phyloP scores from a whole-genome alignment of 1,140 invertebrate species.

The Leptestheria dahalacensis region DNA sequence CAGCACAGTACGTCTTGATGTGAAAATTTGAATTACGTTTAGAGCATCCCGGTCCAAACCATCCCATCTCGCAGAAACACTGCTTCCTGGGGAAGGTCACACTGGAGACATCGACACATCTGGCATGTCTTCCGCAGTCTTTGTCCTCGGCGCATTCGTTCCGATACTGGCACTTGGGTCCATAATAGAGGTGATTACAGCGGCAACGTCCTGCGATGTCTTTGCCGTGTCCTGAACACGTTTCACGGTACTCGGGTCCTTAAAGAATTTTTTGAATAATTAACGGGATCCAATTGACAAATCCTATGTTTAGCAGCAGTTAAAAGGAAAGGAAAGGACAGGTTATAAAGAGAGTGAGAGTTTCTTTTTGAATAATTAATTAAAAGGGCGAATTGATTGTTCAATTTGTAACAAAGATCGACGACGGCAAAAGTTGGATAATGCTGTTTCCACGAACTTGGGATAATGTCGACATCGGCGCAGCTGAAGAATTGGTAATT shows the following conservation, averaged over 20 bases:
- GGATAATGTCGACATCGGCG: constrained; percentile 75
- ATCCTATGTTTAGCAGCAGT: too few relatives aligned
- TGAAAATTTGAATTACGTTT: constrained; percentile 28
- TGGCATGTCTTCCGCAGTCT: constrained; percentile 70
- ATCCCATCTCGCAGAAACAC: constrained; percentile 78
- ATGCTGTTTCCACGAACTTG: background rate
- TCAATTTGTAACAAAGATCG: too few relatives aligned
- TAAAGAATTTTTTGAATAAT: too few relatives aligned
- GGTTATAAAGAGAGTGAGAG: background rate
- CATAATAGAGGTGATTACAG: constrained; percentile 55
- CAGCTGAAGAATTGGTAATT: constrained; percentile 87
- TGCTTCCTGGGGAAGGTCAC: constrained; percentile 63
- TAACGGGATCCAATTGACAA: too few relatives aligned
- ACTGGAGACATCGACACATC: constrained; percentile 60
- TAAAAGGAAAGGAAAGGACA: constrained; percentile 7
- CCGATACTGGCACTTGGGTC: constrained; percentile 61
- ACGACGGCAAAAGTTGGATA: too few relatives aligned
- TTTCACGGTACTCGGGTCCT: constrained; percentile 55
- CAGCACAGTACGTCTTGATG: too few relatives aligned
- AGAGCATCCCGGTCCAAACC: constrained; percentile 41
- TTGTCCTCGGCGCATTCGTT: constrained; percentile 65
- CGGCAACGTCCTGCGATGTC: constrained; percentile 43
- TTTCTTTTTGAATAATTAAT: too few relatives aligned
- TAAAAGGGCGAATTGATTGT: too few relatives aligned
- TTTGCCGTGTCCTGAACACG: constrained; percentile 64